Conservation (phyloP, 2,888 invertebrate genomes). For the Eupithecia tripunctaria region DNA sequence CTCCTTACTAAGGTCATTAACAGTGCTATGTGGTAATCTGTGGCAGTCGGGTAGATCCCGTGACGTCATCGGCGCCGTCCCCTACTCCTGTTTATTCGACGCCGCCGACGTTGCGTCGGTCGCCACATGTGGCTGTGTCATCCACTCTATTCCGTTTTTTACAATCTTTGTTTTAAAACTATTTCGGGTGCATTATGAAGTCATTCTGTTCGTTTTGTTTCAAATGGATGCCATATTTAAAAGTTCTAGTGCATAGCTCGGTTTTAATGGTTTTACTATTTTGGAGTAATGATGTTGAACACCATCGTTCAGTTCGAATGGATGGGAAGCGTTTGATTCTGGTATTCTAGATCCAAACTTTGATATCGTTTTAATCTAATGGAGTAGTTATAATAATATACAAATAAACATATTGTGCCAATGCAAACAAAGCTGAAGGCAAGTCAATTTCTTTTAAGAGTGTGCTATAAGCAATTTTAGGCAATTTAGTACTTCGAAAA, state of each 20-base stretch:
- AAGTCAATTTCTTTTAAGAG: background rate
- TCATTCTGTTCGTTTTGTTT: slow-evolving; percentile 13
- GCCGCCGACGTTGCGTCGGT: slow-evolving; percentile 41
- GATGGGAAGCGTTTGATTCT: background rate
- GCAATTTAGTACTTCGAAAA: too few relatives aligned
- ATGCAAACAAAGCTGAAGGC: background rate
- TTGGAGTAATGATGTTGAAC: background rate
- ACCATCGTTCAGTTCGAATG: background rate
- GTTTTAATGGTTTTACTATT: background rate
- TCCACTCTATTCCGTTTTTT: slow-evolving; percentile 32
- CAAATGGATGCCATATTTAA: slow-evolving; percentile 2
- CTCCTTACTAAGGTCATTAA: background rate
- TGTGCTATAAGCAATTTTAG: too few relatives aligned
- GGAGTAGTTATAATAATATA: too few relatives aligned
- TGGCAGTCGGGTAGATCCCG: slow-evolving; percentile 59
- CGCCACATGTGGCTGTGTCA: slow-evolving; percentile 58
- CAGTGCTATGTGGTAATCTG: background rate
- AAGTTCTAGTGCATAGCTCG: background rate
- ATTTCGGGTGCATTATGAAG: slow-evolving; percentile 20
- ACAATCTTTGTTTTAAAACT: slow-evolving; percentile 26
- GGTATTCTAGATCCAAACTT: background rate
- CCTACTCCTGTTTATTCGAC: slow-evolving; percentile 47
- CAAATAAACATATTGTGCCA: background rate
- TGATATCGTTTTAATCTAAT: too few relatives aligned
- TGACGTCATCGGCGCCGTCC: slow-evolving; percentile 73